Percentiles rank a stretch among this genome's conserved stretches.
Evolutionary conservation across 2,113 vertebrate species (phyloP).

Genomic region (Corythornis madagascariensis): DNA sequence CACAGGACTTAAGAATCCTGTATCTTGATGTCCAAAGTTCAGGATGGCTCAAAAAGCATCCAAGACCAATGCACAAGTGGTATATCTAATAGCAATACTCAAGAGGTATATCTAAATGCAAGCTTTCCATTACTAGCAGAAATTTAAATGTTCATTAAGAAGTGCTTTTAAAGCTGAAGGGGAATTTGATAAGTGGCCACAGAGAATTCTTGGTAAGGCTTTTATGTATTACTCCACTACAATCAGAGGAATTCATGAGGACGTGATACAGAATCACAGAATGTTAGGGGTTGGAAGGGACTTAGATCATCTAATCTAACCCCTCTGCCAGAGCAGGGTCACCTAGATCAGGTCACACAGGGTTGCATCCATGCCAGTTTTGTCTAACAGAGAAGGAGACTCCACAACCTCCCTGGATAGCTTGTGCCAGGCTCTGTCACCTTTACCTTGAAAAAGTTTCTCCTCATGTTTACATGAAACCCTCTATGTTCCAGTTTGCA

Average conservation of each 20-base stretch:
- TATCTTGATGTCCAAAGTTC: background rate
- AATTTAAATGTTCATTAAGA: background rate
- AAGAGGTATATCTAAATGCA: background rate
- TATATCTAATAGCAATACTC: background rate
- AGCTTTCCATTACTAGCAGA: slow-evolving; percentile 5
- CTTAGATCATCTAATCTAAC: no score
- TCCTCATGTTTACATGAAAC: no score
- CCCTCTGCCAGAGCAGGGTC: no score
- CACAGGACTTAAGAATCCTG: background rate
- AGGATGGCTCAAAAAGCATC: background rate
- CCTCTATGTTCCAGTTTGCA: no score
- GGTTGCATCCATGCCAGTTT: no score
- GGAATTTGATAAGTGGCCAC: slow-evolving; percentile 9
- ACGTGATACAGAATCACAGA: no score
- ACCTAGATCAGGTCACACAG: no score
- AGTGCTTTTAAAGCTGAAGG: slow-evolving; percentile 2
- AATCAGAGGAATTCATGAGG: background rate
- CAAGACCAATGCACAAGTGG: background rate
- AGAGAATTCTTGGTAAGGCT: background rate
- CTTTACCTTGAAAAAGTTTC: no score
- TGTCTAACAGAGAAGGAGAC: no score
- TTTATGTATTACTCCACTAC: background rate
- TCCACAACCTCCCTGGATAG: no score
- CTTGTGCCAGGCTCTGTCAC: no score
- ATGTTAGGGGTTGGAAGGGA: no score